These are phyloP conservation scores for Aurelia coerulea DNA, from an alignment of 30 jellyfish, hydroid and myxozoan species.

Conservation along the genomic window DNA sequence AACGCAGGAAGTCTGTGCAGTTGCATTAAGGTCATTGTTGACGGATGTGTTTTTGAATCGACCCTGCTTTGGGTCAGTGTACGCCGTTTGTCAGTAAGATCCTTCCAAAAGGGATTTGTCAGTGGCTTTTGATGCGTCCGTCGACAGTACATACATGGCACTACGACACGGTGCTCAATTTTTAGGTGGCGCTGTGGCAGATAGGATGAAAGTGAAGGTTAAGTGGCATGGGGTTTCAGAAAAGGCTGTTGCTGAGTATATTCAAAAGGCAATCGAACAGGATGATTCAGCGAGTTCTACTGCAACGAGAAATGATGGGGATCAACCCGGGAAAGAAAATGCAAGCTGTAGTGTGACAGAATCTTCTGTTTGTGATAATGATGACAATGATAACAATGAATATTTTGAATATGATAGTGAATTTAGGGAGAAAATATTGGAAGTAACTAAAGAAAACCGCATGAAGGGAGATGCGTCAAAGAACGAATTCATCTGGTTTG, in stretches of 20 bases:
- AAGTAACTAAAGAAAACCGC: background rate
- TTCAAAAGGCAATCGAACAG: too few species aligned
- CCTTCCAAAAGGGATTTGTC: background rate
- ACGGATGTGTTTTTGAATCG: background rate
- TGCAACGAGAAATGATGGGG: constrained; percentile 28
- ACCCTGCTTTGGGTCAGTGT: background rate
- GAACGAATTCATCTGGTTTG: constrained; percentile 6
- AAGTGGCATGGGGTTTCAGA: background rate
- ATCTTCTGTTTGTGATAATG: background rate
- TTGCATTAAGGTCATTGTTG: background rate
- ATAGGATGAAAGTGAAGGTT: background rate
- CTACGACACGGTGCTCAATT: background rate
- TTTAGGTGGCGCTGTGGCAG: background rate
- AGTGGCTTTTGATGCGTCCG: background rate
- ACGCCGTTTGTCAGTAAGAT: background rate
- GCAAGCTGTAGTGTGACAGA: too few species aligned
- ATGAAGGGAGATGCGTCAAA: constrained; percentile 13
- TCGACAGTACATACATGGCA: background rate
- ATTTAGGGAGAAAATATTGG: constrained; percentile 19
- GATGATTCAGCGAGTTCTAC: constrained; percentile 34
- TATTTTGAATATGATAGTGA: background rate
- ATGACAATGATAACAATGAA: constrained; percentile 19
- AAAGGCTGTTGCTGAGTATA: background rate
- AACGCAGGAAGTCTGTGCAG: background rate
- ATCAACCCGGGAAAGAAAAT: background rate